Evolutionary conservation across 2,797 vertebrate genomes (phyloP).

Genomic region (Xenentodon cancila): DNA sequence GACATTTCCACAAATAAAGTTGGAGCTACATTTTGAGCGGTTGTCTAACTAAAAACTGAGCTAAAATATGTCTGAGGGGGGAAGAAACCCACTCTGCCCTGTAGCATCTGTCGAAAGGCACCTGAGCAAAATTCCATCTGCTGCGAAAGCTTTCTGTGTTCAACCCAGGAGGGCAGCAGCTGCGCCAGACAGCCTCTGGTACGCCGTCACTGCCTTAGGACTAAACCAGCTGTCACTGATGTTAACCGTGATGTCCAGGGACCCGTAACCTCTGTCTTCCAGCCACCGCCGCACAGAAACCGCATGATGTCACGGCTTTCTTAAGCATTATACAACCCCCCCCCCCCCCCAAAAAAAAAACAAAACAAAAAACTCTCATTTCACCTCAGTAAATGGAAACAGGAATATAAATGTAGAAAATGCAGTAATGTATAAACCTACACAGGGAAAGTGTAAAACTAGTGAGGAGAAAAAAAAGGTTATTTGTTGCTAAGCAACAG

Average conservation of each 20-base stretch:
- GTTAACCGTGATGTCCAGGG: constrained; percentile 45
- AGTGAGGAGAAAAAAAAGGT: too few relatives aligned
- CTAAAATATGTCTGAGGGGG: constrained; percentile 32
- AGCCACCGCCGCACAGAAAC: constrained; percentile 11
- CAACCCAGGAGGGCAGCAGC: constrained; percentile 21
- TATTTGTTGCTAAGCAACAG: too few relatives aligned
- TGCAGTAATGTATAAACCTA: too few relatives aligned
- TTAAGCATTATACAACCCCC: not conserved
- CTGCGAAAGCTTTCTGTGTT: constrained; percentile 16
- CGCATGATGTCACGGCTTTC: not conserved
- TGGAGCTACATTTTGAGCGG: not conserved
- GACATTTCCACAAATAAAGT: not conserved
- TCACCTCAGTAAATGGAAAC: too few relatives aligned
- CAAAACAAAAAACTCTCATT: not conserved
- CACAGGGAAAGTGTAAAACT: too few relatives aligned
- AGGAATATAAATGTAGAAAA: too few relatives aligned
- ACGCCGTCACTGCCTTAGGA: constrained; percentile 15
- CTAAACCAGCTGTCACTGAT: constrained; percentile 50
- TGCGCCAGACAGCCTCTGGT: constrained; percentile 30
- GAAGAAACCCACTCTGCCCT: constrained; percentile 21
- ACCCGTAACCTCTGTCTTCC: constrained; percentile 12
- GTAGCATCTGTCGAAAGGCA: constrained; percentile 23
- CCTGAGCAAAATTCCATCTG: constrained; percentile 7
- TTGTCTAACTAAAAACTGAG: not conserved
- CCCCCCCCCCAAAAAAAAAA: too few relatives aligned